Conservation (phyloP, 2,113 vertebrate species). For the Furnarius figulus region DNA sequence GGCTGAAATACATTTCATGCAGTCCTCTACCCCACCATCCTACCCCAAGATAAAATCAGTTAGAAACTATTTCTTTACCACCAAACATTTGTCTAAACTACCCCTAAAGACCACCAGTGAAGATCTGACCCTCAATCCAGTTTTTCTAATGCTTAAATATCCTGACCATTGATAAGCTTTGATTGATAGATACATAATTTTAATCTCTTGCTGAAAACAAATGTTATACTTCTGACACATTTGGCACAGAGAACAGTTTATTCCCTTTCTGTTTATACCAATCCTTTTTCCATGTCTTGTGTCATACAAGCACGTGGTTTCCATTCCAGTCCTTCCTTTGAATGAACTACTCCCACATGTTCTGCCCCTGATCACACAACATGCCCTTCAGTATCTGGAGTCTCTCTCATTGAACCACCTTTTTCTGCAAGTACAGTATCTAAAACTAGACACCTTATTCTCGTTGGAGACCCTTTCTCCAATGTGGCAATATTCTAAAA, state of each 20-base stretch:
- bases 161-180: neutral
- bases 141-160: neutral
- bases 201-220: neutral
- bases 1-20: neutral
- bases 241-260: neutral
- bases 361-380: neutral
- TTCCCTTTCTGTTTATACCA: neutral
- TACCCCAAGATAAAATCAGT: neutral
- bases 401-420: neutral
- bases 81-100: neutral
- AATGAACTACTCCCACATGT: neutral
- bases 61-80: neutral
- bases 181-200: neutral
- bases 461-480: neutral
- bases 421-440: neutral
- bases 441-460: neutral
- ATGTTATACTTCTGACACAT: neutral
- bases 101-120: neutral
- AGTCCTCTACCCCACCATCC: neutral
- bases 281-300: neutral
- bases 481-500: neutral
- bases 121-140: neutral
- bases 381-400: neutral
- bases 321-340: neutral
- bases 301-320: neutral